Evolutionary conservation across 2,797 vertebrate genomes (phyloP).

Genomic region (Botia almorhae): DNA sequence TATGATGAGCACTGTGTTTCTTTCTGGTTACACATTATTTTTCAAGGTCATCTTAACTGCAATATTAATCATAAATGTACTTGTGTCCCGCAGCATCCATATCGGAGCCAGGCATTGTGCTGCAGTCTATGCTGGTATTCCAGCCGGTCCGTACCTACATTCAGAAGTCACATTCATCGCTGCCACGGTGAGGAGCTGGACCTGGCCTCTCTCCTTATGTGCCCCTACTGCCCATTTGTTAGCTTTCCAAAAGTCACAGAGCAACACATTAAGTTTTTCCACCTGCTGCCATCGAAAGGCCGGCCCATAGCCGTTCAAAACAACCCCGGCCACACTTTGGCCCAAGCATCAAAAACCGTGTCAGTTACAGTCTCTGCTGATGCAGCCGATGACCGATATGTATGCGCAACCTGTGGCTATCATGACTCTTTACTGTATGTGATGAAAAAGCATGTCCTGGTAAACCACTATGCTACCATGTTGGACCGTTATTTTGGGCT

Average conservation of each 20-base stretch:
- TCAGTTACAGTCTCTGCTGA: constrained; percentile 27
- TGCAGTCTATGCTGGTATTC: constrained; percentile 87
- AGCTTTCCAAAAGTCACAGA: constrained; percentile 80
- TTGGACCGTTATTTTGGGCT: constrained; percentile 81
- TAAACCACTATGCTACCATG: constrained; percentile 81
- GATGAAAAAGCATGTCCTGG: constrained; percentile 87
- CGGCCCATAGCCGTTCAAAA: neutral
- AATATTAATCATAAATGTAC: constrained; percentile 4
- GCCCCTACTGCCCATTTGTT: constrained; percentile 83
- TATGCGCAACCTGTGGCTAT: constrained; percentile 83
- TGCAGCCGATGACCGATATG: constrained; percentile 71
- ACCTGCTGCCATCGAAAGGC: constrained; percentile 68
- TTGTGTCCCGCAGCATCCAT: constrained; percentile 74
- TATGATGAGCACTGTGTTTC: no score
- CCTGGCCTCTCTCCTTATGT: constrained; percentile 81
- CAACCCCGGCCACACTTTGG: constrained; percentile 24
- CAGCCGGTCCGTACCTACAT: constrained; percentile 79
- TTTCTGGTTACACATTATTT: neutral
- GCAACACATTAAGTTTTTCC: constrained; percentile 85
- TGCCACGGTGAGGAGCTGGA: constrained; percentile 85
- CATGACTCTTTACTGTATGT: constrained; percentile 85
- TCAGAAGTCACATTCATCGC: constrained; percentile 83
- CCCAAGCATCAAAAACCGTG: constrained; percentile 37
- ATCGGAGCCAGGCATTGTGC: constrained; percentile 84
- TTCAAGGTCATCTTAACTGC: neutral